Base-by-base conservation (phyloP, 1,140 invertebrate species). In the Drosophila athabasca region DNA sequence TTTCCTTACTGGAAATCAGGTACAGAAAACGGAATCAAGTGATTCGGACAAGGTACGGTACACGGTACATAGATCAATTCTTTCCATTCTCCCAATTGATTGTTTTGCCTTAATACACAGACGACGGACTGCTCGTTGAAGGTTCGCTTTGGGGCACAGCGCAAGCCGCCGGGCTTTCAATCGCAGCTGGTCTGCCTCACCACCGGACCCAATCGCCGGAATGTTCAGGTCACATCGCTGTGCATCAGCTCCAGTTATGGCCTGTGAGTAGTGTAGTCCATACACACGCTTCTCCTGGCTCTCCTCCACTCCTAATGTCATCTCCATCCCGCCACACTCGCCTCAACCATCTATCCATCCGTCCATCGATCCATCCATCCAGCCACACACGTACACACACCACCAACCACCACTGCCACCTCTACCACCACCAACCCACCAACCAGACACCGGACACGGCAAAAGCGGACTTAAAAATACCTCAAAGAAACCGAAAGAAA, bases 171-270 rank as follows among this genome's bases (percentile, higher is more conserved):
- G 17, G 98, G 98, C 66, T 99, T 98, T 94, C 98, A 99, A 93
- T 96, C 98, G 6, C 96, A 98, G 80, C 93, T 99, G 51, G 96
- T 99, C 74, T 99, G 98, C 93, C 93, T 99, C 71, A 96, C 97
- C 50, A 95, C 95, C 22, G 96, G 96, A 92, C 93, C 94, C 57
- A 96, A 96, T 85, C 95, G 95, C 60, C 95, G 95, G 50, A 95
- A 96, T 31, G 95, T 96, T 76, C 95, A 95, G 88, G 96, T 99
- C 58, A 96, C 97, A 61, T 95, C 97, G 64, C 94, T 99, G 81
- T 96, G 96, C 81, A 94, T 99, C 90, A 99, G 99, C 92, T 98
- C 98, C 75, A 97, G 96, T 26, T 99, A 98, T 93, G 98, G 98
- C 92, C 93, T 99, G 97, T 99, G 94, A 97, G 97, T 96, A 88